Base-by-base conservation (phyloP, 2,888 invertebrate genomes). In the Tenthredo amoena region DNA sequence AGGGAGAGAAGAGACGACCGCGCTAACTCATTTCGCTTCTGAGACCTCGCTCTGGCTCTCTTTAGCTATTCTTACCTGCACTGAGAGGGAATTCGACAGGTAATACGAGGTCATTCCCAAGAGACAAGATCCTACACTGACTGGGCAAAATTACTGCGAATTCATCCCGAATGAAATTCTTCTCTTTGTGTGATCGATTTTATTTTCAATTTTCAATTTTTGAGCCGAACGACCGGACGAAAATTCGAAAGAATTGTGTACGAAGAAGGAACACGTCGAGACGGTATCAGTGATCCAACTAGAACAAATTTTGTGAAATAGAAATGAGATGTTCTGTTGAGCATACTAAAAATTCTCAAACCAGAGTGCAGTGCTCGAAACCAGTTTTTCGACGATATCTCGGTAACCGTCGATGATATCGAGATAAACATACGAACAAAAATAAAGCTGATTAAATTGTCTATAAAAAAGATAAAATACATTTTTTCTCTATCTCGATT, bases 121-220 rank as follows among this genome's bases (percentile, higher is more conserved):
- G 85, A 83, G 85, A 85, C 85, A 40, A 76, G 43, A 40, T 37
- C 50, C 76, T 31, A 43, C 7, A n/a, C 43, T 21, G 74, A 76
- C 37, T 81, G 37, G 43, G 50, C 21, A 47, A 43, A 58, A 62
- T 47, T 74, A 43, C 12, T 74, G 72, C 40, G 40, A 74, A 74
- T 43, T 74, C 72, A 74, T 21, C 87, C 89, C 90, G 91, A 89
- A 72, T 84, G 47, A 71, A 71, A 91, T 86, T 43, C 72, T 43
- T n/a, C n/a, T 15, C 43, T 74, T 74, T 74, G 7, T n/a, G 5
- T 62, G 10, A 62, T 21, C 21, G 62, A 26, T 26, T 26, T 1
- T 55, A 55, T 55, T 55, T 21, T 62, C 58, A 58, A 62, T 62
- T 26, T 62, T 26, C 9, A 26, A 62, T 26, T 26, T 55, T 55